These are phyloP conservation scores for Bos taurus DNA, from an alignment of 2,113 vertebrate genomes.

Conservation along the genomic window DNA sequence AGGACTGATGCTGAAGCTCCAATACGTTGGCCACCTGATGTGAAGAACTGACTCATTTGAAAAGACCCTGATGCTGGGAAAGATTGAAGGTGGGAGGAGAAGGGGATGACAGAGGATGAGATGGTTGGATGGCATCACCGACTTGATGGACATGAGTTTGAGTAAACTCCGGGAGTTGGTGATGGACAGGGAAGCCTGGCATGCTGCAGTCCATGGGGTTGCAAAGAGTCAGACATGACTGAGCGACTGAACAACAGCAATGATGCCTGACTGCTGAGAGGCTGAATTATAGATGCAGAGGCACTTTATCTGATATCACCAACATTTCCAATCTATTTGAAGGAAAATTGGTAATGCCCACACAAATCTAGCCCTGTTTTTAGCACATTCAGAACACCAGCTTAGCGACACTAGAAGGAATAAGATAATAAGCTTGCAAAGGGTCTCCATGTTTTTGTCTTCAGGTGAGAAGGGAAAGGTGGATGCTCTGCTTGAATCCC, in stretches of 20 bases:
- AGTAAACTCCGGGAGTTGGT: background rate
- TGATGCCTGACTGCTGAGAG: background rate
- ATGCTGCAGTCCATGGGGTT: background rate
- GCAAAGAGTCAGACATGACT: background rate
- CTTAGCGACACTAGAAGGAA: background rate
- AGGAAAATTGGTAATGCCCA: background rate
- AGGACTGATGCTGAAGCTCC: background rate
- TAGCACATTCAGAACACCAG: background rate
- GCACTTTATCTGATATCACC: too few species aligned
- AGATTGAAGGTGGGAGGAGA: background rate
- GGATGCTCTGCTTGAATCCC: accelerated
- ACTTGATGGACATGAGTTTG: background rate
- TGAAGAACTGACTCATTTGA: background rate
- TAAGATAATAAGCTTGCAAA: background rate
- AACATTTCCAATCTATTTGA: background rate
- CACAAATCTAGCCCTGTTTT: background rate
- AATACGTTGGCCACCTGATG: background rate
- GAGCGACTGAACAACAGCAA: accelerated
- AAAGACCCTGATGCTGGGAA: background rate
- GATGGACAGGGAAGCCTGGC: background rate
- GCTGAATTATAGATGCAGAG: background rate
- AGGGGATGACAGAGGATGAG: background rate
- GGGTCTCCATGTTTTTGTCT: background rate
- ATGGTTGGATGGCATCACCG: background rate
- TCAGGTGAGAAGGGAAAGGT: too few species aligned